A percentile compares a stretch with the other conserved stretches of the same genome.
phyloP scores from a whole-genome alignment of 2,797 vertebrate genomes.

The Spinus pinus region DNA sequence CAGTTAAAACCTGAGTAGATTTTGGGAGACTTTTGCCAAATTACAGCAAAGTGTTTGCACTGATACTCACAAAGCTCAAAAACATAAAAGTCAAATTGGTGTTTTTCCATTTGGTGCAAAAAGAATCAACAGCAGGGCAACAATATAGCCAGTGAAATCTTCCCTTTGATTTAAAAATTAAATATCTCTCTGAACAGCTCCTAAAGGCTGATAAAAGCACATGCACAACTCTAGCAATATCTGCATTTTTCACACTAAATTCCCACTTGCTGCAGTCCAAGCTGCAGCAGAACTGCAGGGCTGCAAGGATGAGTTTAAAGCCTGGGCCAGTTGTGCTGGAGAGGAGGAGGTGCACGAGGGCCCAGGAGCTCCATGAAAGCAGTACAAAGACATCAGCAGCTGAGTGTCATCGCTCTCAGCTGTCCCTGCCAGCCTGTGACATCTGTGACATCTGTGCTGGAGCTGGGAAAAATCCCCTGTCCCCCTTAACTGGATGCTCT shows the following conservation, averaged over 20 bases:
- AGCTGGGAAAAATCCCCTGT: slow-evolving; percentile 50
- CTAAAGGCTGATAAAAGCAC: not conserved
- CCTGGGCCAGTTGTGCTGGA: not conserved
- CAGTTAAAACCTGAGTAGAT: not conserved
- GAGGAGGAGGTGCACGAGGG: slow-evolving; percentile 37
- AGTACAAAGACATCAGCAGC: slow-evolving; percentile 1
- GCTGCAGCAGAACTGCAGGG: not conserved
- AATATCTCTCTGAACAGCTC: not conserved
- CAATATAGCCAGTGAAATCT: not conserved
- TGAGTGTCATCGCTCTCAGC: slow-evolving; percentile 67
- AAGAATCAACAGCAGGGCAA: not conserved
- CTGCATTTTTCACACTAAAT: not conserved
- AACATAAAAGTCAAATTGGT: not conserved
- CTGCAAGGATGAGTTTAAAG: not conserved
- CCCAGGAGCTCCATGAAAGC: slow-evolving; percentile 39
- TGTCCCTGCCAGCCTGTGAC: slow-evolving; percentile 65
- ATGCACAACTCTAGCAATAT: not conserved
- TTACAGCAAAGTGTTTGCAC: not conserved
- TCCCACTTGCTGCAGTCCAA: not conserved
- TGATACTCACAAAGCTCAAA: not conserved
- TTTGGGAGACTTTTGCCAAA: not conserved
- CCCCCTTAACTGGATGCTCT: slow-evolving; percentile 53
- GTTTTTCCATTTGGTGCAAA: not conserved
- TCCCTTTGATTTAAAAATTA: not conserved
- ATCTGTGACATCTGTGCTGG: slow-evolving; percentile 66